A percentile compares a stretch with the other conserved stretches of the same genome.
Conservation (phyloP, 2,888 invertebrate species). For the Caradrina clavipalpis region DNA sequence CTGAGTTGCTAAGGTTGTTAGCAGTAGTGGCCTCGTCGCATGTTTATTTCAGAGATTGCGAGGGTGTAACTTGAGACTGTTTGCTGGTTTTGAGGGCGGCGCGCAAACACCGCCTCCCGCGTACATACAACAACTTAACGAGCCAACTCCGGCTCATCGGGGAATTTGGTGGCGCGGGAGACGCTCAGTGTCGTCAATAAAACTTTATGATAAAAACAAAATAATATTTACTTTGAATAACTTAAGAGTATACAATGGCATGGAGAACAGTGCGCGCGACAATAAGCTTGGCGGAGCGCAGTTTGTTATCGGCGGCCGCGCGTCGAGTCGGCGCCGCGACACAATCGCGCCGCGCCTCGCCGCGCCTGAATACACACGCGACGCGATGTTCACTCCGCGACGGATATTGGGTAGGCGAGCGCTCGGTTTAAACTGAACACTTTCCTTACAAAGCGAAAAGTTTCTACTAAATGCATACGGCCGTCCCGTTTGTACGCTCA, state of each 20-base stretch:
- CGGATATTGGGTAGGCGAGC: conserved; percentile 84
- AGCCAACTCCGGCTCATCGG: conserved; percentile 81
- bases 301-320: conserved; percentile 75
- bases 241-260: conserved; percentile 60
- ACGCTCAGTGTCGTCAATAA: conserved; percentile 75
- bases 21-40: conserved; percentile 82
- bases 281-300: conserved; percentile 71
- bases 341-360: conserved; percentile 72
- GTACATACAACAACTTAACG: conserved; percentile 81
- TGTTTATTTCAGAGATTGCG: conserved; percentile 87
- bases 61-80: conserved; percentile 86
- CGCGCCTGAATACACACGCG: conserved; percentile 79
- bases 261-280: conserved; percentile 67
- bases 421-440: conserved; percentile 81
- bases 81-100: conserved; percentile 83
- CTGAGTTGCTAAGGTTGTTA: conserved; percentile 83
- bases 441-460: conserved; percentile 86
- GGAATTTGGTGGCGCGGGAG: conserved; percentile 71
- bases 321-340: conserved; percentile 60
- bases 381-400: conserved; percentile 74
- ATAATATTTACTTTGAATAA: conserved; percentile 75
- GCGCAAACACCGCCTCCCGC: conserved; percentile 77
- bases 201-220: conserved; percentile 73
- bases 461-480: conserved; percentile 86
- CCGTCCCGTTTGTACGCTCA: conserved; percentile 78